Conservation (phyloP, 2,888 invertebrate species). For the Dione vanillae region DNA sequence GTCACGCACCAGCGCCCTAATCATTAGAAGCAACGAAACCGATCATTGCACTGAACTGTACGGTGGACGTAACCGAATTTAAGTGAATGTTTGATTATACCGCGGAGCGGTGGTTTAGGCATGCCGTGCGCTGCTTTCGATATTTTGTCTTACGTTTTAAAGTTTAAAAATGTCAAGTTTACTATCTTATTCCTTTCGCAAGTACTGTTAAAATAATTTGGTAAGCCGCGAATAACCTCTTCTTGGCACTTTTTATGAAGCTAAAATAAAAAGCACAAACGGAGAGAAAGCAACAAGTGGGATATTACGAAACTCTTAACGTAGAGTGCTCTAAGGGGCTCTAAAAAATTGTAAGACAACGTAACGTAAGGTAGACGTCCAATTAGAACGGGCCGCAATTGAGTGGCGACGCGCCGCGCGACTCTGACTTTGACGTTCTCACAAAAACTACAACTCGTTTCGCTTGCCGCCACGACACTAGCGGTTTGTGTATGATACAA, state of each 20-base stretch:
- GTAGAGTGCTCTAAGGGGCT: constrained; percentile 65
- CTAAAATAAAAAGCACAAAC: constrained; percentile 32
- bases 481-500: constrained; percentile 68
- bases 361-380: constrained; percentile 83
- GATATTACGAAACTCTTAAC: constrained; percentile 69
- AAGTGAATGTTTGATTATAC: constrained; percentile 36
- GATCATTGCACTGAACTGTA: constrained; percentile 57
- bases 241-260: constrained; percentile 11
- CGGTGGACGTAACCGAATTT: constrained; percentile 50
- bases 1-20: constrained; percentile 68
- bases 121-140: not conserved
- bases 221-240: no score
- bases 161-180: no score
- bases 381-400: constrained; percentile 78
- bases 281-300: constrained; percentile 54
- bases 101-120: not conserved
- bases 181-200: not conserved
- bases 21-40: constrained; percentile 69
- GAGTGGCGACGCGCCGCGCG: constrained; percentile 73
- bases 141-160: not conserved
- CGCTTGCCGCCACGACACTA: constrained; percentile 71
- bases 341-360: constrained; percentile 69
- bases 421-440: constrained; percentile 74
- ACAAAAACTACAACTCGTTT: constrained; percentile 75
- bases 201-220: not conserved